phyloP scores from a whole-genome alignment of 1,140 invertebrate species.

The Pantala flavescens region DNA sequence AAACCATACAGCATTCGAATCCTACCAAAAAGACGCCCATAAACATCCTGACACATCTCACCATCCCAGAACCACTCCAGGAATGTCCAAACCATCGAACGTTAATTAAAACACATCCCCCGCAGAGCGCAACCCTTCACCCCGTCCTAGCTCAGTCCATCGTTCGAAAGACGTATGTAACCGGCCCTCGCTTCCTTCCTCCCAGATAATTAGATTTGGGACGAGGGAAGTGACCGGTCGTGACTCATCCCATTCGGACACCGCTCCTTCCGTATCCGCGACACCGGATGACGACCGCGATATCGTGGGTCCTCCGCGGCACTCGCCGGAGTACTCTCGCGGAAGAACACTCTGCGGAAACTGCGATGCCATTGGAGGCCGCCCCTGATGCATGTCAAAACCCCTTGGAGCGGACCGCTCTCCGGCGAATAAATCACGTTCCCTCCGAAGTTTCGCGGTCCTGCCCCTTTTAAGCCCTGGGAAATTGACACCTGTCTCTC shows the following conservation, averaged over 20 bases:
- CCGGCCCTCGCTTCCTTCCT: background rate
- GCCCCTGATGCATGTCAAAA: background rate
- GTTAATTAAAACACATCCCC: too few relatives aligned
- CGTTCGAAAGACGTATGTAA: too few relatives aligned
- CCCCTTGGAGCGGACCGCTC: background rate
- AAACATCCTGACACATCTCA: too few relatives aligned
- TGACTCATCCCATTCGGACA: background rate
- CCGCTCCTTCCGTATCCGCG: background rate
- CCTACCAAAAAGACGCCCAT: too few relatives aligned
- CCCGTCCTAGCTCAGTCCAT: too few relatives aligned
- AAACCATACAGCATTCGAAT: too few relatives aligned
- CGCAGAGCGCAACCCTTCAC: too few relatives aligned
- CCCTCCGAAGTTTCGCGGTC: background rate
- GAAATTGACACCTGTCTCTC: slow-evolving; percentile 8
- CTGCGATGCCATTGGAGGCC: background rate
- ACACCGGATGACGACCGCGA: background rate
- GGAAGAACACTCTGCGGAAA: background rate
- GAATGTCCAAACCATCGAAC: too few relatives aligned
- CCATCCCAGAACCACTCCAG: too few relatives aligned
- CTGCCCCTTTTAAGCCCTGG: background rate
- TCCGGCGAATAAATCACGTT: background rate
- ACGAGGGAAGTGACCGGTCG: background rate
- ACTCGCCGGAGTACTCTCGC: background rate
- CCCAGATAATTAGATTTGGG: background rate
- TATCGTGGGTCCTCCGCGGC: too few relatives aligned